Base-by-base conservation (phyloP, 2,113 vertebrate genomes). In the Ornithorhynchus anatinus region DNA sequence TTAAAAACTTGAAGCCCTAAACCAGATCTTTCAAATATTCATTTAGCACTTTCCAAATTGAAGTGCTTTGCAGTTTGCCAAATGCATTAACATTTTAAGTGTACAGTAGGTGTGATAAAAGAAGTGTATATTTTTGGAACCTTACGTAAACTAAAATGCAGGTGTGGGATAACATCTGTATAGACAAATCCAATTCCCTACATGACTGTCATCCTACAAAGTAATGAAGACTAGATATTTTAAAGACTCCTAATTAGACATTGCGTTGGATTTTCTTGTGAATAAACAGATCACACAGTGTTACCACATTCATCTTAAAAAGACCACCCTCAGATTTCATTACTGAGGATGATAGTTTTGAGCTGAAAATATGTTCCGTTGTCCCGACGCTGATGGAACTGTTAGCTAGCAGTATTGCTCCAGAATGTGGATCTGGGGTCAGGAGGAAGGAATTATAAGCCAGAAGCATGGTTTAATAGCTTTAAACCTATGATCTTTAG, bases 301-400 rank as follows among this genome's bases (percentile, higher is more conserved):
- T 84, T 90, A 81, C 75, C 42, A 80, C 82, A 89, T 88, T 87
- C 68, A 52, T 91, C 78, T 80, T 87, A 47, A 63, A 79, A 80
- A 74, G 91, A 91, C 91, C 89, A 93, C 91, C 91, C 91, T 89
- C 76, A 88, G 72, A 76, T 77, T 82, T 53, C 68, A 58, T 84
- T 87, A 57, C 40, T 2, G 2, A 82, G 59, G 53, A 20, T 72
- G 81, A 85, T 88, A 81, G 68, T 75, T 67, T 70, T 74, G 72
- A 62, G 67, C 38, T 12, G 70, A 86, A 80, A 89, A 75, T 82
- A 25, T n/a, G 59, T 72, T 75, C 70, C 51, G 35, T 85, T 79
- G 51, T 50, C 57, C 82, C 79, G 42, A 58, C 75, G 65, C 47
- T 66, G 51, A 79, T 70, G 59, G 73, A 88, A 65, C 56, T 79